A percentile compares a stretch with the other conserved stretches of the same genome.
Conservation (phyloP, 2,113 vertebrate genomes). For the Zosterops hypoxanthus region DNA sequence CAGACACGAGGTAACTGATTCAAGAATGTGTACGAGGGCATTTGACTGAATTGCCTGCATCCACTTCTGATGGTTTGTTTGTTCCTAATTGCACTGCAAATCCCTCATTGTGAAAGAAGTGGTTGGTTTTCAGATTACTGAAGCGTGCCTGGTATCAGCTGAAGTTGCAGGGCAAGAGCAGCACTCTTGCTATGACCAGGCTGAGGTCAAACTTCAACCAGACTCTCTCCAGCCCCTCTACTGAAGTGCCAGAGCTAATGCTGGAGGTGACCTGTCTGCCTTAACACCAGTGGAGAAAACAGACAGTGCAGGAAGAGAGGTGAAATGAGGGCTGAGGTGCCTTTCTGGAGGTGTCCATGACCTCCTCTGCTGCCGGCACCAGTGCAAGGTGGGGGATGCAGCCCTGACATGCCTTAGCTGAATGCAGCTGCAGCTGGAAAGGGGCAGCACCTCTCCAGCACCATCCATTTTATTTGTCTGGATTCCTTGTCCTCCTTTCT, state of each 20-base stretch:
- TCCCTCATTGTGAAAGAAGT: background rate
- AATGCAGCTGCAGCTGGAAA: background rate
- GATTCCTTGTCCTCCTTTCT: background rate
- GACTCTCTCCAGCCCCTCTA: background rate
- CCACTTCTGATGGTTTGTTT: background rate
- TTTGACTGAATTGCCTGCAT: background rate
- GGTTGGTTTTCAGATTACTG: conserved; percentile 3
- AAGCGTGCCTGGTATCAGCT: background rate
- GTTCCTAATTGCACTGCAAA: background rate
- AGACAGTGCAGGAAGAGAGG: background rate
- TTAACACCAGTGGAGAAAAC: background rate
- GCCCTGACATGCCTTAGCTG: background rate
- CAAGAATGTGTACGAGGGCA: rapidly evolving
- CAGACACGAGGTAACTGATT: background rate
- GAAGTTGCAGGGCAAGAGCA: background rate
- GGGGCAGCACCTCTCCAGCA: background rate
- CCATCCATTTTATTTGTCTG: background rate
- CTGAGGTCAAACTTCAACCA: background rate
- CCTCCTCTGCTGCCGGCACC: background rate
- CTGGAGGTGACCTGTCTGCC: background rate
- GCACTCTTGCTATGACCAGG: background rate
- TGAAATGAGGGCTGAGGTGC: background rate
- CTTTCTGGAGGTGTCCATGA: background rate
- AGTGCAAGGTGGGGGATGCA: background rate
- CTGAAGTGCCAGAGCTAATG: background rate